Percentiles rank a stretch among this genome's conserved stretches.
Evolutionary conservation across 2,797 vertebrate species (phyloP).

Genomic region (Sebastiscus tertius): DNA sequence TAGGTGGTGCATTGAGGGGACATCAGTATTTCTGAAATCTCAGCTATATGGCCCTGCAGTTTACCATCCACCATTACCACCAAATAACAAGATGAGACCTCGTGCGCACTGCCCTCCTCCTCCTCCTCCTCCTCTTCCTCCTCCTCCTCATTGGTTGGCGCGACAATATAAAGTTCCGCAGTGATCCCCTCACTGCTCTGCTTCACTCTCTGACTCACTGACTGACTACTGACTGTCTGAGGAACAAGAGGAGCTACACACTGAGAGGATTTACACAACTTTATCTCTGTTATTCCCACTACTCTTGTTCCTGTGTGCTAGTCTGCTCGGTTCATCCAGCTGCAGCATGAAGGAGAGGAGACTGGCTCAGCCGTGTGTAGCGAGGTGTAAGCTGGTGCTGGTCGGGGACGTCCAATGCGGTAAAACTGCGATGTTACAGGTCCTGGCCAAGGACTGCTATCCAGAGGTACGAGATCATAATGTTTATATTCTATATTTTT

Average conservation of each 20-base stretch:
- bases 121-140: not conserved
- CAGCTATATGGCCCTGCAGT: not conserved
- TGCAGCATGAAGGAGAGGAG: conserved; percentile 91
- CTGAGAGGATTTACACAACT: conserved; percentile 18
- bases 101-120: conserved; percentile 12
- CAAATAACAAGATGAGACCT: not conserved
- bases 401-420: conserved; percentile 97
- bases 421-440: conserved; percentile 97
- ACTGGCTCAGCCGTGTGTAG: conserved; percentile 85
- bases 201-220: conserved; percentile 6
- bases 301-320: not conserved
- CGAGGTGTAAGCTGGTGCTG: conserved; percentile 93
- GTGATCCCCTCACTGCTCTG: conserved; percentile 48
- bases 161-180: conserved; percentile 80
- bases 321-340: not conserved
- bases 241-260: not conserved
- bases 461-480: conserved; percentile 88
- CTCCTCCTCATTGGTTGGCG: conserved; percentile 78
- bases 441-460: conserved; percentile 95
- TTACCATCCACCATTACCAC: not conserved
- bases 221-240: not conserved
- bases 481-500: not conserved
- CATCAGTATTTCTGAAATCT: not conserved
- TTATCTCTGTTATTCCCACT: accelerated
- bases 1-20: not conserved